A percentile compares a stretch with the other conserved stretches of the same genome.
phyloP scores from a whole-genome alignment of 1,140 invertebrate genomes.

The Musca domestica region DNA sequence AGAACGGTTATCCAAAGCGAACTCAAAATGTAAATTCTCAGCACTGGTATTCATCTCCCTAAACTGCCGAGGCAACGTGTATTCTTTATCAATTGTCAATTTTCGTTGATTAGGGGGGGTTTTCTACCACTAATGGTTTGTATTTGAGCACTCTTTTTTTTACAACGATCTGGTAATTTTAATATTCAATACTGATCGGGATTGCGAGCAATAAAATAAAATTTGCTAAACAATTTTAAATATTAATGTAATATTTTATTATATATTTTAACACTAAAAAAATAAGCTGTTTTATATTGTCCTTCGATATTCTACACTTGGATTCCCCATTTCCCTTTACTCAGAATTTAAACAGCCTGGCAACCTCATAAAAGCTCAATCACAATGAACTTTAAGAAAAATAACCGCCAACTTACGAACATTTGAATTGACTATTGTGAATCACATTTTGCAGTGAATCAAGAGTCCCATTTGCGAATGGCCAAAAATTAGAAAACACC shows the following conservation, averaged over 20 bases:
- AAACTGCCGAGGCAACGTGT: too few species aligned
- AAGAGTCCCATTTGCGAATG: slow-evolving; percentile 46
- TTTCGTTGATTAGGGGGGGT: too few species aligned
- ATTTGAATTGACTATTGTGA: neutral
- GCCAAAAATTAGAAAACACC: slow-evolving; percentile 20
- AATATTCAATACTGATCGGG: neutral
- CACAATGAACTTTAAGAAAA: slow-evolving; percentile 11
- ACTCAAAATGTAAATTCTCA: too few species aligned
- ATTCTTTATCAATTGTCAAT: too few species aligned
- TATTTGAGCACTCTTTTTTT: too few species aligned
- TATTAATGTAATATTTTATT: slow-evolving; percentile 4
- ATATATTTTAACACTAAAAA: neutral
- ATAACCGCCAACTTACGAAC: slow-evolving; percentile 14
- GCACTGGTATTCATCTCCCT: too few species aligned
- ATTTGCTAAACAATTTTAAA: neutral
- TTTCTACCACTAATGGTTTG: too few species aligned
- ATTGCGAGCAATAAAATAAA: neutral
- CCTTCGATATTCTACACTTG: neutral
- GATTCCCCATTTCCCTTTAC: too few species aligned
- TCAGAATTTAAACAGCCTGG: neutral
- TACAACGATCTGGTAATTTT: too few species aligned
- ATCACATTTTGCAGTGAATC: slow-evolving; percentile 13
- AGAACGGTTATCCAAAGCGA: too few species aligned
- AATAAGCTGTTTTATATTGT: neutral
- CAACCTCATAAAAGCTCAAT: neutral